Evolutionary conservation across 2,888 invertebrate genomes (phyloP), one percentile per base, ranked within the genome.

Genomic region (Tenthredo notha): DNA sequence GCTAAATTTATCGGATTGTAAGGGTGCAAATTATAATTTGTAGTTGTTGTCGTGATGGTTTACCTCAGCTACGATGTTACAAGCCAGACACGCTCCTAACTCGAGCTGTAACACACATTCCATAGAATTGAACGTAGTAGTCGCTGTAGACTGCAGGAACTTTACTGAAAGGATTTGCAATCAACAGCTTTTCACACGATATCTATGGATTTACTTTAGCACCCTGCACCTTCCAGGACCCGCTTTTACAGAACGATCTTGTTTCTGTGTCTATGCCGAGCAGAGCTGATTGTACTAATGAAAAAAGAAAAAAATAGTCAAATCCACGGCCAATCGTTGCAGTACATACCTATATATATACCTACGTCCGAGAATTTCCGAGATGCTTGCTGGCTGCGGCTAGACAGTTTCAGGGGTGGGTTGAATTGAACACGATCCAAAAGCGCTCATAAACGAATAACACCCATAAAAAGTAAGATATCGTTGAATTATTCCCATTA

Each of bases 401-500:
- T 84, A 74, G 86, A 86, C 75, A 84, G 82, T 83, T 85, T 85
- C 83, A 85, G 85, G 72, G 74, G 84, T 85, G 85, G 85, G 84
- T 87, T 84, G 87, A 90, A 91, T 91, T 91, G 91, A 91, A 91
- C 89, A 86, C 89, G 88, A 90, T 91, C 90, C 91, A 91, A 91
- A 90, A 90, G 87, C 87, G 88, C 88, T 91, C 89, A 90, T 90
- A 90, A 91, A 90, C 89, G 90, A 90, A 90, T 90, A 90, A 90
- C 88, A 88, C 86, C 88, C 89, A 87, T 89, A 87, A 89, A 87
- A 86, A 87, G 89, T 90, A 89, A 91, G 90, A 90, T 90, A 91
- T 89, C 88, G 90, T 86, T 85, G 88, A 88, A 89, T 89, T 89
- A 89, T 91, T 86, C 86, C 88, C 87, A 89, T 89, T 90, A 89